Percentiles rank a stretch among this genome's conserved stretches.
Evolutionary conservation across 92 coral and sea anemone species (phyloP).

Genomic region (Porites divaricata): DNA sequence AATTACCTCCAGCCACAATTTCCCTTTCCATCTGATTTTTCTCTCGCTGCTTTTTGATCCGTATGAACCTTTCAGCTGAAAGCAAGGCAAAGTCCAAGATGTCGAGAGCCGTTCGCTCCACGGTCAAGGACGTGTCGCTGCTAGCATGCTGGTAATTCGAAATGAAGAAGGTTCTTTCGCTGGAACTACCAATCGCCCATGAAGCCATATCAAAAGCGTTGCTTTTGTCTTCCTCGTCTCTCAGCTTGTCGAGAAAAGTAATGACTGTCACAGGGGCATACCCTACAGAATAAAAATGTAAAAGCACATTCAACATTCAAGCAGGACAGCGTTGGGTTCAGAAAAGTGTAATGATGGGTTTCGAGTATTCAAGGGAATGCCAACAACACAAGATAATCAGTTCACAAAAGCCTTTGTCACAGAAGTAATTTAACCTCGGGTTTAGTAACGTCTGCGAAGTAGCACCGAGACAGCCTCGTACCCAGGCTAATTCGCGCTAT

Average conservation of each 20-base stretch:
- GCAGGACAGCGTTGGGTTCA: too few species aligned
- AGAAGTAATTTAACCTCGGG: too few species aligned
- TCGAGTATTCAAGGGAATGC: too few species aligned
- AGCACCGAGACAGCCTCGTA: too few species aligned
- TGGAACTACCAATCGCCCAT: constrained; percentile 77
- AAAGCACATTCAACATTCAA: neutral
- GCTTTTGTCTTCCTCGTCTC: constrained; percentile 53
- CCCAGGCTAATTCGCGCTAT: too few species aligned
- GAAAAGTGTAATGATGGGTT: too few species aligned
- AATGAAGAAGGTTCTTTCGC: constrained; percentile 79
- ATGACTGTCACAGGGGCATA: constrained; percentile 83
- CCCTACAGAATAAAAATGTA: constrained; percentile 25
- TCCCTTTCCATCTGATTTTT: constrained; percentile 43
- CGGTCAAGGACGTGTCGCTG: constrained; percentile 35
- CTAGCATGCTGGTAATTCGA: constrained; percentile 61
- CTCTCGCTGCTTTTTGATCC: constrained; percentile 70
- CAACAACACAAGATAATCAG: too few species aligned
- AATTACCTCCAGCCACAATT: neutral
- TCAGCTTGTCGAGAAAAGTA: constrained; percentile 76
- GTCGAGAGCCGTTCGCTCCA: constrained; percentile 68
- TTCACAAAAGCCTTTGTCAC: too few species aligned
- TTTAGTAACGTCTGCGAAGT: too few species aligned
- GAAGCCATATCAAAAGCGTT: constrained; percentile 69
- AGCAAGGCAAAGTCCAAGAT: constrained; percentile 68
- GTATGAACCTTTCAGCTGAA: constrained; percentile 76